Base-by-base conservation (phyloP, 1,140 invertebrate genomes). In the Sarcophaga bullata region DNA sequence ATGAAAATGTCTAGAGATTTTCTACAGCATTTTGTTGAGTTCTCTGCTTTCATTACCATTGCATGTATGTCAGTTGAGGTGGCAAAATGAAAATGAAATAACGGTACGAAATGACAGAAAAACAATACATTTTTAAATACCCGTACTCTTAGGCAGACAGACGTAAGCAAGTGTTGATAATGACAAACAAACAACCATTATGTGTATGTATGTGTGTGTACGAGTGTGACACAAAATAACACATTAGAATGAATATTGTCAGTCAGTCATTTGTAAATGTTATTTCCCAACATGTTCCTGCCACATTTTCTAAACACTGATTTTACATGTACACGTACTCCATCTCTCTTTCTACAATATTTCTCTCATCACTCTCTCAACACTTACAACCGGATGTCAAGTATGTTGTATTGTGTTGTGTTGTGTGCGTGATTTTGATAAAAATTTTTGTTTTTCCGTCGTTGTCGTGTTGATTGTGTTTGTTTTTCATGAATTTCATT, bases 401-500 rank as follows among this genome's bases (percentile, higher is more conserved):
- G n/a, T 8, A n/a, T 68, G 62, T 68, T 19, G n/a, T 19, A 15
- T 58, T 58, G 54, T 68, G 62, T 68, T 19, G n/a, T 19, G n/a
- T 58, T 58, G 54, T 68, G 62, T 68, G 17, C 17, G 62, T 68
- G 25, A 37, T 19, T 19, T 19, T 68, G 62, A 68, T 25, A 68
- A 68, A 17, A 68, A 19, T 6, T 68, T 68, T 68, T 68, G 17
- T 19, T 68, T 68, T 68, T 68, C 54, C 8, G 17, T 19, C 10
- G 25, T 37, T 37, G 25, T 37, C 25, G 25, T 37, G 25, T 37
- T 37, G 25, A 37, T 37, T 37, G 25, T 37, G 25, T 37, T 37
- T 37, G 25, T 37, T 68, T n/a, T 68, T 68, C 62, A 19, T 68
- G 19, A 68, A 68, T 68, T 68, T 68, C 54, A n/a, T 68, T 68